These are phyloP conservation scores for Caenorhabditis parvicauda DNA, from an alignment of 2,888 invertebrate species.

Conservation along the genomic window DNA sequence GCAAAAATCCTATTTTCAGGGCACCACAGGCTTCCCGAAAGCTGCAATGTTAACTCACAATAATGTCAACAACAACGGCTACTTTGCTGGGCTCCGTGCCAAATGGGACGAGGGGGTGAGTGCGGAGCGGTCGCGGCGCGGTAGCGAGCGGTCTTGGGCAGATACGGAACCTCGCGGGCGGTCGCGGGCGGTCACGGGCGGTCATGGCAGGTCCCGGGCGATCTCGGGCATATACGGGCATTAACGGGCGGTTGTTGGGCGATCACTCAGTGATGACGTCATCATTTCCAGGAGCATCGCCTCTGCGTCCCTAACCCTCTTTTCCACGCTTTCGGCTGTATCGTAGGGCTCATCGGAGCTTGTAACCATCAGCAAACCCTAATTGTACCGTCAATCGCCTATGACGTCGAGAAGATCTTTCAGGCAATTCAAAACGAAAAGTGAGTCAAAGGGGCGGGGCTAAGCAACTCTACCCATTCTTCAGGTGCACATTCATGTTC, in stretches of 20 bases:
- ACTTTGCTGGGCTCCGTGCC: conserved; percentile 69
- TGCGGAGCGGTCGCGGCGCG: too few relatives aligned
- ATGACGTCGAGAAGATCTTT: conserved; percentile 71
- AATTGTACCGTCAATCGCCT: conserved; percentile 64
- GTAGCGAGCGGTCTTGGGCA: too few relatives aligned
- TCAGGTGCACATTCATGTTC: conserved; percentile 65
- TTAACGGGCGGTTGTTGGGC: too few relatives aligned
- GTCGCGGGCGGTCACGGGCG: too few relatives aligned
- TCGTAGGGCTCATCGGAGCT: conserved; percentile 69
- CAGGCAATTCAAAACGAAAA: conserved; percentile 72
- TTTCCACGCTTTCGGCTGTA: conserved; percentile 76
- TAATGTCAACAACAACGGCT: conserved; percentile 76
- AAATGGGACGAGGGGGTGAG: conserved; percentile 60
- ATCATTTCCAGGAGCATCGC: conserved; percentile 24
- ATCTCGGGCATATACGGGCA: conserved; percentile 3
- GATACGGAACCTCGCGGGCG: too few relatives aligned
- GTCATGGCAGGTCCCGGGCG: too few relatives aligned
- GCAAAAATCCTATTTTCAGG: conserved; percentile 64
- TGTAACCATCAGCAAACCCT: conserved; percentile 66
- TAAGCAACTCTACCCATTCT: conserved; percentile 1
- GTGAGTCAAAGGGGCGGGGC: conserved; percentile 66
- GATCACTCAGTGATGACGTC: not conserved
- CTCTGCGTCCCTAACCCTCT: conserved; percentile 56
- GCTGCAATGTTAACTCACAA: conserved; percentile 72
- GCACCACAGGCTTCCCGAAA: conserved; percentile 79